Base-by-base conservation (phyloP, 2,797 vertebrate genomes). In the Varecia variegata region DNA sequence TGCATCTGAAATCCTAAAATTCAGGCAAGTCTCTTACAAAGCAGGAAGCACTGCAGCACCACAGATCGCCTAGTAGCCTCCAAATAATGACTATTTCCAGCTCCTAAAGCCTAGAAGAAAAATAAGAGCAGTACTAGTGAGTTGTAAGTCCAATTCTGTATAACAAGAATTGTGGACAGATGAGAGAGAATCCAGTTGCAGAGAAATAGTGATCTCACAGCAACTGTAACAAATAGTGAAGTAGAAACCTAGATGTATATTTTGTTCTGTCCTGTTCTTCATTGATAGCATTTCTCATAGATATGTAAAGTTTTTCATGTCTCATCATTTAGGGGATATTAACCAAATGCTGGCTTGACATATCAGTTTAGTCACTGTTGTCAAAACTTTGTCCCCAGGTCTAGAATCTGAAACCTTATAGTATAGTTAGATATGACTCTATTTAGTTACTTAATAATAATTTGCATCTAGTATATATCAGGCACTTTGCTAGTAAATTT, bases 1-100 rank as follows among this genome's bases (percentile, higher is more conserved):
- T 65, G 25, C 43, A 74, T 81, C 81, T 90, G 21, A 95, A 94
- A 90, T 79, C 54, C 67, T 84, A 38, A 92, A 97, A 90, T 95
- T 82, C 94, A 93, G 71, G 27, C 76, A 96, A 40, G 43, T 13
- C 85, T 54, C 85, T 95, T 85, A 32, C 18, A 86, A 45, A 88
- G 50, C 12, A 73, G 68, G 47, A 93, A 74, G 50, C 21, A 52
- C 77, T 74, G 45, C 8, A 13, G n/a, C 45, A 87, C 47, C 73
- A 15, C 43, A 45, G 77, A 43, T 60, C 47, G 79, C 56, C 79
- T 45, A 45, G 60, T 68, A 88, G 35, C n/a, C 10, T 76, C 32
- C 1, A 1, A 2, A 10, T 54, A 23, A 62, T 86, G 73, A 12
- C 76, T 93, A 30, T 84, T 93, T 77, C 38, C 27, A 83, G 50